phyloP scores from a whole-genome alignment of 2,888 invertebrate genomes.

The Xanthorhoe spadicearia region DNA sequence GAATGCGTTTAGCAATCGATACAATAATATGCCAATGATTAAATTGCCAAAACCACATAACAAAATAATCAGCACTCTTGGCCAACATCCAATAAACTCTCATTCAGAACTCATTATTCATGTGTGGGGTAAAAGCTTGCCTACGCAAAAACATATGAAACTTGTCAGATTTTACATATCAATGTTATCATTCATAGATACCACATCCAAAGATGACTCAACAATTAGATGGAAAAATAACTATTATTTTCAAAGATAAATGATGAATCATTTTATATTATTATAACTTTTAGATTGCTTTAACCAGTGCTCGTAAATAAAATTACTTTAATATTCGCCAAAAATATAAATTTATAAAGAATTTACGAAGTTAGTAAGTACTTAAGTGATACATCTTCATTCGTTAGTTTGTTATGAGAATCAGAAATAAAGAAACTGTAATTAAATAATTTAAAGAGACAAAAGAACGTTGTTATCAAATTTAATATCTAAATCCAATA shows the following conservation, averaged over 20 bases:
- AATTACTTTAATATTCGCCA: no score
- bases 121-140: conserved; percentile 30
- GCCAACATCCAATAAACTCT: conserved; percentile 59
- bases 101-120: conserved; percentile 69
- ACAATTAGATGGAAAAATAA: background rate
- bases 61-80: conserved; percentile 66
- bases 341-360: no score
- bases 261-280: background rate
- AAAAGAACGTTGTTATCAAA: no score
- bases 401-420: no score
- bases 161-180: background rate
- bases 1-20: background rate
- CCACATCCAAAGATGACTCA: background rate
- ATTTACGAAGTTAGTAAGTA: no score
- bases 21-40: background rate
- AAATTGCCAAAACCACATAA: conserved; percentile 44
- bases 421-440: no score
- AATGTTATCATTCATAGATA: background rate
- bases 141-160: conserved; percentile 12
- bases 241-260: background rate
- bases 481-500: no score
- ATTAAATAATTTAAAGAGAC: no score
- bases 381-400: no score
- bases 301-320: no score
- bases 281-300: no score